Evolutionary conservation across 2,797 vertebrate genomes (phyloP).

Genomic region (Garrulus glandarius): DNA sequence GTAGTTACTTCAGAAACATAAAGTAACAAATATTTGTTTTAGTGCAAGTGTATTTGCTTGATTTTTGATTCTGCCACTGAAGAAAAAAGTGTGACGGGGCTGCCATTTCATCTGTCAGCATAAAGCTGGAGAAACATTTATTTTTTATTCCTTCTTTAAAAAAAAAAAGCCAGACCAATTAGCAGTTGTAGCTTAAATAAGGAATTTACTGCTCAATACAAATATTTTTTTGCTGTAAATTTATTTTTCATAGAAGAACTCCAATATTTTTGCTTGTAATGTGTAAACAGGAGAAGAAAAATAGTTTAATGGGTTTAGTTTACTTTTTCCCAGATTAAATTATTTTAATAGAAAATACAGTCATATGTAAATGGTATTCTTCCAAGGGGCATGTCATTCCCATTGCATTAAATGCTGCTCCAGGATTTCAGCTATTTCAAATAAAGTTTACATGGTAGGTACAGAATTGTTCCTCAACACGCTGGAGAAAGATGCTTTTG

Average conservation of each 20-base stretch:
- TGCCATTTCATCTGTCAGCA: neutral
- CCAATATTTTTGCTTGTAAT: neutral
- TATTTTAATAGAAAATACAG: neutral
- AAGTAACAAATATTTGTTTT: neutral
- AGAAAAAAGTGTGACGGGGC: neutral
- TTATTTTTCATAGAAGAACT: neutral
- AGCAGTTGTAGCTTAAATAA: neutral
- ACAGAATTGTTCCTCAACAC: neutral
- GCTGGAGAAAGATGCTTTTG: neutral
- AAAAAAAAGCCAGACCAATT: neutral
- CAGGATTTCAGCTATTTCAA: neutral
- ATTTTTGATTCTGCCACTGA: neutral
- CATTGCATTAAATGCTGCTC: neutral
- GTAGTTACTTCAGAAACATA: neutral
- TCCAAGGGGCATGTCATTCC: neutral
- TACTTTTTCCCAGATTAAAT: neutral
- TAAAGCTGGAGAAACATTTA: neutral
- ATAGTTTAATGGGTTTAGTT: neutral
- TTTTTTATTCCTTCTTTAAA: neutral
- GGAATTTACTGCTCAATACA: neutral
- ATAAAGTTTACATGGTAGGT: neutral
- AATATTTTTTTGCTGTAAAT: neutral
- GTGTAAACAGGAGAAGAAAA: neutral
- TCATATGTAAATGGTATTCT: neutral
- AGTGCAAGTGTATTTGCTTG: neutral